phyloP scores from a whole-genome alignment of 2,888 invertebrate genomes.

The Nesidiocoris tenuis region DNA sequence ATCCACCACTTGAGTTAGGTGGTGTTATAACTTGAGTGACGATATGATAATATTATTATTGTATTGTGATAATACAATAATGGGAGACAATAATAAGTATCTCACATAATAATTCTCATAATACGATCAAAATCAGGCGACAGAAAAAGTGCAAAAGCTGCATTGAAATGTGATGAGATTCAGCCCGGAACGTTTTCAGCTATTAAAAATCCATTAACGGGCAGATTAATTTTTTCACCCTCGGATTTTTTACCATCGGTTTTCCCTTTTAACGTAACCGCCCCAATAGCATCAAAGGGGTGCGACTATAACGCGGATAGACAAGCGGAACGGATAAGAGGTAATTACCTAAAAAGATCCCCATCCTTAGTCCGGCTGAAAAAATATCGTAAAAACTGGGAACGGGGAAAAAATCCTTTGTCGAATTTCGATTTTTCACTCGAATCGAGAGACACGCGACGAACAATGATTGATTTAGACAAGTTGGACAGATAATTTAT shows the following conservation, averaged over 20 bases:
- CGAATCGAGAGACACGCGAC: background rate
- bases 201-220: background rate
- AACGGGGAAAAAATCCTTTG: background rate
- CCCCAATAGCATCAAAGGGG: background rate
- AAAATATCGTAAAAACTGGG: background rate
- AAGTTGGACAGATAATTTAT: conserved; percentile 30
- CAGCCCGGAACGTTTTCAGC: background rate
- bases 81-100: no score
- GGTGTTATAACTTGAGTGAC: no score
- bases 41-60: no score
- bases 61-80: no score
- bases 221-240: background rate
- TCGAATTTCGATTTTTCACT: background rate
- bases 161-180: background rate
- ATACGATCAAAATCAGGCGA: no score
- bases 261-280: background rate
- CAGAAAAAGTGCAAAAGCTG: background rate
- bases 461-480: conserved; percentile 32
- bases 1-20: no score
- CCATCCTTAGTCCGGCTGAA: background rate
- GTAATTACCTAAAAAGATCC: background rate
- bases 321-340: background rate
- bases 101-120: no score
- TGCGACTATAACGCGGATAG: background rate
- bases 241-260: background rate